Evolutionary conservation across 1,140 invertebrate species (phyloP).

Genomic region (Meloidogyne floridensis): DNA sequence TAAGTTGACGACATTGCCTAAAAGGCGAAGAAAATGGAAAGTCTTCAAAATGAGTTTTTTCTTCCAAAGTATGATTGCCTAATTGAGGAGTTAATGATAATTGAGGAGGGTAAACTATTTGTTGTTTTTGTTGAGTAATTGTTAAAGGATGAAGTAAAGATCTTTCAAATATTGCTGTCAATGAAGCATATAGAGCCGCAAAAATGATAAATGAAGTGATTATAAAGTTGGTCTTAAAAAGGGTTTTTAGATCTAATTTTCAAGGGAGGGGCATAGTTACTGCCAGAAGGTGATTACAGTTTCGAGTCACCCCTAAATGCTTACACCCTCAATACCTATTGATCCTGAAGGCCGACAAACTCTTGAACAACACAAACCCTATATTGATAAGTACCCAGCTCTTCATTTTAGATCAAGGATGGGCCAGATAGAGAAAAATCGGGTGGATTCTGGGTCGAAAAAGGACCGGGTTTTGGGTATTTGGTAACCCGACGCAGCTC

Average conservation of each 20-base stretch:
- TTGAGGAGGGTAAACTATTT: background rate
- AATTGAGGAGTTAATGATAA: background rate
- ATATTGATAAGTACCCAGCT: no score
- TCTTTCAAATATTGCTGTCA: conserved; percentile 38
- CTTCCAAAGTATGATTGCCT: background rate
- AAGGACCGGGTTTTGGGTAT: no score
- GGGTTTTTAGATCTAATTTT: background rate
- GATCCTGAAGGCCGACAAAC: no score
- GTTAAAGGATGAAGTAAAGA: conserved; percentile 44
- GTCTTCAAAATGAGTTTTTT: background rate
- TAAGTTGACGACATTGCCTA: background rate
- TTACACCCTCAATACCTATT: no score
- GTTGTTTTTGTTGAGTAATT: background rate
- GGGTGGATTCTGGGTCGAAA: no score
- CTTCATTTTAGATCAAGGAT: no score
- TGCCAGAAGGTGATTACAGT: no score
- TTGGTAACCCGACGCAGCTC: no score
- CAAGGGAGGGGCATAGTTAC: no score
- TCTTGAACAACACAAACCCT: no score
- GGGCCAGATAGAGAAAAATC: no score
- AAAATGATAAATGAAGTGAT: conserved; percentile 44
- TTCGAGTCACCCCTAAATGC: no score
- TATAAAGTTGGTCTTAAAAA: conserved; percentile 45
- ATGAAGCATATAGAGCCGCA: conserved; percentile 41
- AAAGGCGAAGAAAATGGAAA: background rate